Percentiles rank a stretch among this genome's conserved stretches.
Evolutionary conservation across 2,888 invertebrate genomes (phyloP).

Genomic region (Euspilapteryx auroguttella): DNA sequence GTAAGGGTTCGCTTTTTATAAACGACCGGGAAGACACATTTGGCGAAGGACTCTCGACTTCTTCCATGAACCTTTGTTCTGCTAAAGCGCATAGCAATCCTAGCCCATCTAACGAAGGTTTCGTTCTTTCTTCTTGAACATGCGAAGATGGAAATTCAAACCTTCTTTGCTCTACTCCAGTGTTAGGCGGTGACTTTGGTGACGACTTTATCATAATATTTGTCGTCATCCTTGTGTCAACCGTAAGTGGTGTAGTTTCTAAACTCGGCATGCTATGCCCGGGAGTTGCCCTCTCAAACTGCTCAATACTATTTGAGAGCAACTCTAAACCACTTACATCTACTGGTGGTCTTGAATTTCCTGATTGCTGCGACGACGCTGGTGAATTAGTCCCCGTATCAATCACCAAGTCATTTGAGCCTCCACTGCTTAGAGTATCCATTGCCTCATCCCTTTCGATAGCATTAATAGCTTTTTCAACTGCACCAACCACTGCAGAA

Average conservation of each 20-base stretch:
- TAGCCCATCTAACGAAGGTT: conserved; percentile 64
- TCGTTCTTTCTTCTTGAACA: conserved; percentile 24
- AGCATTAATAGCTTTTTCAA: conserved; percentile 43
- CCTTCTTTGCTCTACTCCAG: conserved; percentile 33
- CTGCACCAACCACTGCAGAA: conserved; percentile 28
- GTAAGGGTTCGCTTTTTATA: conserved; percentile 34
- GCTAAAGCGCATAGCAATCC: conserved; percentile 82
- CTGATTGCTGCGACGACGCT: conserved; percentile 13
- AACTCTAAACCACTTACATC: conserved; percentile 82
- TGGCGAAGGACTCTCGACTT: conserved; percentile 51
- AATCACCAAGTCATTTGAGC: conserved; percentile 45
- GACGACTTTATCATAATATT: conserved; percentile 47
- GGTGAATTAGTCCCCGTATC: conserved; percentile 39
- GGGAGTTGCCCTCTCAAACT: conserved; percentile 64
- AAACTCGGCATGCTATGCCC: conserved; percentile 29
- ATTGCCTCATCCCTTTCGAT: conserved; percentile 40
- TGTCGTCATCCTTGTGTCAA: conserved; percentile 42
- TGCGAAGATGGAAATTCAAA: conserved; percentile 33
- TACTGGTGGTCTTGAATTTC: conserved; percentile 30
- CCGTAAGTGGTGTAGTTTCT: conserved; percentile 28
- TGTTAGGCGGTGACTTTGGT: conserved; percentile 31
- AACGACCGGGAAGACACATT: conserved; percentile 26
- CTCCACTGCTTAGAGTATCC: conserved; percentile 41
- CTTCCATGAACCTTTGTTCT: conserved; percentile 81
- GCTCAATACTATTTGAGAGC: conserved; percentile 83